Conservation (phyloP, 2,797 vertebrate genomes). For the Mus caroli region DNA sequence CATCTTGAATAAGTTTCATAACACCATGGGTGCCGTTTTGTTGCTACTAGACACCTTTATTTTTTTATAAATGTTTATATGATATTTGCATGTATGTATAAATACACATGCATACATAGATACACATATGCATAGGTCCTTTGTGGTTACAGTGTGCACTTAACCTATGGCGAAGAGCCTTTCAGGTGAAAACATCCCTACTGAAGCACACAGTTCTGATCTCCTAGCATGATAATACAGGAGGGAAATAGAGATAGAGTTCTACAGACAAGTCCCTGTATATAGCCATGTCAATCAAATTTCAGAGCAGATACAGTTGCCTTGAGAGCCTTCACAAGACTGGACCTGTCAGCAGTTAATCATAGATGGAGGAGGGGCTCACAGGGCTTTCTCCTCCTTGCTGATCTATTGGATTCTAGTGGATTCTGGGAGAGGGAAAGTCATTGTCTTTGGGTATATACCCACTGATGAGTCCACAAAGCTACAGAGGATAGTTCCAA, state of each 20-base stretch:
- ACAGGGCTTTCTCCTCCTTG: neutral
- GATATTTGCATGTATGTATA: neutral
- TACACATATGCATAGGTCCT: neutral
- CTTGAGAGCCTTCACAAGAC: neutral
- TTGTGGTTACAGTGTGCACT: neutral
- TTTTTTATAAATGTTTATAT: neutral
- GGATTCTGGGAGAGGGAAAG: neutral
- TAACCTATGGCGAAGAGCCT: neutral
- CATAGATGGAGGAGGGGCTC: neutral
- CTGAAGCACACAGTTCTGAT: neutral
- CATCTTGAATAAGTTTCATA: neutral
- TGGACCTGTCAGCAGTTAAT: neutral
- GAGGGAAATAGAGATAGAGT: neutral
- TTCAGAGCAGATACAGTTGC: neutral
- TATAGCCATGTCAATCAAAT: neutral
- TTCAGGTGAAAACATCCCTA: neutral
- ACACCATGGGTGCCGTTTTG: neutral
- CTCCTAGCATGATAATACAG: accelerated
- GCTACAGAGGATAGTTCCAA: neutral
- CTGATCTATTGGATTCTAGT: neutral
- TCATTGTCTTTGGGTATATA: neutral
- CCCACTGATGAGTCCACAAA: neutral
- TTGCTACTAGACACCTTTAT: neutral
- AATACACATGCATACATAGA: neutral
- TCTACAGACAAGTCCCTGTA: neutral